phyloP scores from a whole-genome alignment of 2,888 invertebrate genomes.

The Acanthosoma haemorrhoidale region DNA sequence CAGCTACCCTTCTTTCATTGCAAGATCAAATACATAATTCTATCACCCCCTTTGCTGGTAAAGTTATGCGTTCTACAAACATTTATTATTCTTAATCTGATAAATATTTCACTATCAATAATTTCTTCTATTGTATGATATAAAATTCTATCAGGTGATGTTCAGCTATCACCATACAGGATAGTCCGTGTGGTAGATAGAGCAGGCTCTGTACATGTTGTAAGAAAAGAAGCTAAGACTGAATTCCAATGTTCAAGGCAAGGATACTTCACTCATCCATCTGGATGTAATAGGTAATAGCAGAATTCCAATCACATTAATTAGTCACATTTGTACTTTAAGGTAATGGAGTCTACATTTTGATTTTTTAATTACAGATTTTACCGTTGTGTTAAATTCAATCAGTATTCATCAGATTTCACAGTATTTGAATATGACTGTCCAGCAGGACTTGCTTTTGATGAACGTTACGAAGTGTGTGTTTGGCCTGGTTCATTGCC shows the following conservation, averaged over 20 bases:
- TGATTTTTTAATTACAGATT: constrained; percentile 50
- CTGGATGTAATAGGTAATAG: constrained; percentile 58
- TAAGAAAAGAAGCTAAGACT: constrained; percentile 66
- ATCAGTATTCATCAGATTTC: constrained; percentile 66
- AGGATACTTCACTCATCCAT: constrained; percentile 72
- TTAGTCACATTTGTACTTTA: no score
- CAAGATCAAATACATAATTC: constrained; percentile 54
- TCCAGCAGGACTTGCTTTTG: constrained; percentile 70
- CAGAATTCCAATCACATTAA: neutral
- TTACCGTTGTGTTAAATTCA: constrained; percentile 75
- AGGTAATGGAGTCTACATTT: neutral
- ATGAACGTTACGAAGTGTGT: constrained; percentile 69
- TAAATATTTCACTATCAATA: neutral
- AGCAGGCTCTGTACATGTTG: constrained; percentile 64
- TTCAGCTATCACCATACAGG: constrained; percentile 65
- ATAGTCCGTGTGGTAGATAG: constrained; percentile 68
- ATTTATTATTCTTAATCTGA: neutral
- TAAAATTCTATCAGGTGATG: constrained; percentile 52
- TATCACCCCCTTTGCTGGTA: constrained; percentile 29
- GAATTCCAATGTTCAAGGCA: constrained; percentile 69
- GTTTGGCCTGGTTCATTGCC: constrained; percentile 73
- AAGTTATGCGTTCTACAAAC: neutral
- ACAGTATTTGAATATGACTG: constrained; percentile 78
- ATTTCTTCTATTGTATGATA: neutral
- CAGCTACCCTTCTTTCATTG: constrained; percentile 58